Evolutionary conservation across 2,888 invertebrate species (phyloP), one percentile per base, ranked within the genome.

Genomic region (Caenorhabditis imperialis): DNA sequence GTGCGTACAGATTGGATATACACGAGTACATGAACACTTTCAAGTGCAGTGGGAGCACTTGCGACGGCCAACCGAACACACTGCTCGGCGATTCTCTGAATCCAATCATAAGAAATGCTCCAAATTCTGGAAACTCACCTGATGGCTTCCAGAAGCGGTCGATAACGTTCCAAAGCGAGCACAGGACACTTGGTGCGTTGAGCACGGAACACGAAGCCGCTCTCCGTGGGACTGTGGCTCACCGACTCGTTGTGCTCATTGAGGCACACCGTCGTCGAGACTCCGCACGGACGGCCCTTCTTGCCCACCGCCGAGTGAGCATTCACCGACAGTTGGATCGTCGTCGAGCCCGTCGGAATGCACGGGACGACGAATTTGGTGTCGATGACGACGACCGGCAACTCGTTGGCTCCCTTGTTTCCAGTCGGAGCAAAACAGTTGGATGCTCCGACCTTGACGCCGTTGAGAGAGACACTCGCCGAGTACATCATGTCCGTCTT

Each of bases 291-390:
- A n/a, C 73, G 60, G 5, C 65, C 73, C 22, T 55, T 53, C 22
- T 73, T 73, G 6, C 54, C 55, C 6, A 27, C 22, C 4, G 72
- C 22, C 4, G 72, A 63, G 22, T 65, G 67, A 10, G 40, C 44
- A 23, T 51, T 44, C 10, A 73, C 53, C 1, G 65, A 50, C 18
- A 73, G 58, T 51, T 73, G 73, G 16, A 73, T 54, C 27, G 53
- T 73, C 1, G 48, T 50, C 16, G 33, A 51, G 51, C 60, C 60
- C 7, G 73, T 67, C 8, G 73, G 73, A 38, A 73, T 67, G 48
- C 61, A 73, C 76, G 76, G 65, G 16, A 79, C 18, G 2, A 76
- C 58, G 22, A 79, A 79, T 53, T 74, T 73, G 33, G 78, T 51
- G 53, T 79, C 78, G 27, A 79, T 73, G 0, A 79, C 74, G 1